Evolutionary conservation across 2,888 invertebrate species (phyloP).

Genomic region (Escarpia spicata): DNA sequence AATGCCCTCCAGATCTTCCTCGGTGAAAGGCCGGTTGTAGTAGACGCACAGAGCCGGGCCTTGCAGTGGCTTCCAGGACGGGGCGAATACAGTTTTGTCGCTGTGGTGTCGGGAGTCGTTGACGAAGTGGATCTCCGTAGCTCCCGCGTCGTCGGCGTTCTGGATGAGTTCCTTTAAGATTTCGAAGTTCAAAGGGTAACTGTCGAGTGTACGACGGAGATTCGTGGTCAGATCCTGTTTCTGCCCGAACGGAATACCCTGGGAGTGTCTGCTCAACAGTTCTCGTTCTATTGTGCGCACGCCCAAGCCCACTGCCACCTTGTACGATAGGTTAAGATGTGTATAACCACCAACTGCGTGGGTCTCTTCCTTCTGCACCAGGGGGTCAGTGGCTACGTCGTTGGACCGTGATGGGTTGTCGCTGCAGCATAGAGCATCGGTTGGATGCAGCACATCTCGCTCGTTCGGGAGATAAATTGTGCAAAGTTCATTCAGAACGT

Average conservation of each 20-base stretch:
- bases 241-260: constrained; percentile 54
- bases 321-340: constrained; percentile 42
- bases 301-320: constrained; percentile 44
- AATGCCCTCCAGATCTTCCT: constrained; percentile 56
- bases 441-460: constrained; percentile 40
- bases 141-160: constrained; percentile 45
- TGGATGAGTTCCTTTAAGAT: constrained; percentile 58
- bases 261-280: constrained; percentile 36
- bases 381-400: constrained; percentile 35
- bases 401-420: constrained; percentile 38
- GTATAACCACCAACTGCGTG: constrained; percentile 19
- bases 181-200: constrained; percentile 52
- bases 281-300: constrained; percentile 42
- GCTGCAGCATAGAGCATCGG: constrained; percentile 49
- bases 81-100: constrained; percentile 43
- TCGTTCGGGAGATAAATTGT: constrained; percentile 48
- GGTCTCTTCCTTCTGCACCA: constrained; percentile 32
- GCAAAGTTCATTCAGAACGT: constrained; percentile 34
- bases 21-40: too few relatives aligned
- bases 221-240: constrained; percentile 52
- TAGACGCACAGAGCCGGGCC: too few relatives aligned
- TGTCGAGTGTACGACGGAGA: constrained; percentile 49
- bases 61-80: constrained; percentile 37
- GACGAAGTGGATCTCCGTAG: constrained; percentile 55
- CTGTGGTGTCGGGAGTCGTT: constrained; percentile 47